A percentile compares a stretch with the other conserved stretches of the same genome.
phyloP scores from a whole-genome alignment of 2,797 vertebrate species.

The Centroberyx gerrardi region DNA sequence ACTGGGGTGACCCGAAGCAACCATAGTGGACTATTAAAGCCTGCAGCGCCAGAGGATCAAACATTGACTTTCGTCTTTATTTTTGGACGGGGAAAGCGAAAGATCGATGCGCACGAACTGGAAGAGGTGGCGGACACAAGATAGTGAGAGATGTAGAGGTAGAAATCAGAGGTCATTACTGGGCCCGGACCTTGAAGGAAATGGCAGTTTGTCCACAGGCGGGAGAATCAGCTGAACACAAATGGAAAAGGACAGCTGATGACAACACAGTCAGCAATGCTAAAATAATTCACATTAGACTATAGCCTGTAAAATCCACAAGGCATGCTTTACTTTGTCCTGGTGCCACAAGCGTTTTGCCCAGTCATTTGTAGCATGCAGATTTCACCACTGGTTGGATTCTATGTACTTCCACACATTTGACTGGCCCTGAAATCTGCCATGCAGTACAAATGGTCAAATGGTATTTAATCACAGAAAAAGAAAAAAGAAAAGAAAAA shows the following conservation, averaged over 20 bases:
- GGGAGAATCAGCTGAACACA: slow-evolving; percentile 18
- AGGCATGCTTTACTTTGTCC: slow-evolving; percentile 27
- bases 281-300: slow-evolving; percentile 60
- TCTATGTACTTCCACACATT: not conserved
- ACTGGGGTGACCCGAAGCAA: slow-evolving; percentile 44
- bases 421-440: not conserved
- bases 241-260: slow-evolving; percentile 53
- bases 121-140: slow-evolving; percentile 11
- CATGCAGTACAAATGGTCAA: not conserved
- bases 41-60: slow-evolving; percentile 37
- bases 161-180: slow-evolving; percentile 44
- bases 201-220: slow-evolving; percentile 45
- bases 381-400: slow-evolving; percentile 13
- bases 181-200: slow-evolving; percentile 27
- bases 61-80: slow-evolving; percentile 42
- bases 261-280: slow-evolving; percentile 48
- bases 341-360: not conserved
- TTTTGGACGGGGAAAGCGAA: slow-evolving; percentile 33
- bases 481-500: too few species aligned
- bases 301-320: slow-evolving; percentile 34
- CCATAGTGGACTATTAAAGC: slow-evolving; percentile 29
- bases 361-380: slow-evolving; percentile 4
- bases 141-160: not conserved
- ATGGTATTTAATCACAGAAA: not conserved
- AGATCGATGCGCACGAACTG: slow-evolving; percentile 25